Base-by-base conservation (phyloP, 2,113 vertebrate genomes). In the Amphiprion percula region DNA sequence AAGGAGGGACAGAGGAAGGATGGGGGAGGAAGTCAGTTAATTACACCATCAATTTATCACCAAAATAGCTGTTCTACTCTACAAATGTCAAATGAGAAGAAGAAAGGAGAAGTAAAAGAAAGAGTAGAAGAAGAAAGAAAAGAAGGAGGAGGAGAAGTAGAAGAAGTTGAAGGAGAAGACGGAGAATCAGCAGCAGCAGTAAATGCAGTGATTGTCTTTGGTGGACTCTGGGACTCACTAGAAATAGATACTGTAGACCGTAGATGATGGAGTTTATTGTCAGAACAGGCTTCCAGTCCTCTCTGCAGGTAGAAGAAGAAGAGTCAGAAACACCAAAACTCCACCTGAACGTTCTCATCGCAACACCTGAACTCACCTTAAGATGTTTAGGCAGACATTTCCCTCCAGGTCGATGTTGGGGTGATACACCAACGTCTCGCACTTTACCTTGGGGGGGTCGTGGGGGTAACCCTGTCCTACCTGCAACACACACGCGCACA, bases 191-290 rank as follows among this genome's bases (percentile, higher is more conserved):
- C 3, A 4, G 30, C 30, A 30, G 30, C 4, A 30, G 30, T 30
- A 30, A 6, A 30, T 6, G 30, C 6, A 30, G 30, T 33, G 30
- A 3, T 33, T 8, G 6, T 37, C 7, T 37, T 5, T 44, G 41
- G 2, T 15, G 41, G 14, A 44, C 9, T 8, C 9, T 41, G 9
- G 39, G 39, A 50, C 96, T 97, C 92, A 99, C 97, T 95, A 99
- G 95, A 95, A 98, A 98, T 75, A 99, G 97, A 95, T 99, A 98
- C 96, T 98, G 97, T 90, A 99, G 95, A 85, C 97, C 97, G 91
- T 98, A 99, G 95, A 99, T 98, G 95, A 98, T 98, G 94, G 97
- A 99, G 95, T 99, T 99, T 94, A 99, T 95, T 72, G 97, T 99
- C 94, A 98, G 88, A 89, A 98, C 97, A 0, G 97, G 97, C 90